Conservation (phyloP, 2,113 vertebrate genomes). For the Cheilinus undulatus region DNA sequence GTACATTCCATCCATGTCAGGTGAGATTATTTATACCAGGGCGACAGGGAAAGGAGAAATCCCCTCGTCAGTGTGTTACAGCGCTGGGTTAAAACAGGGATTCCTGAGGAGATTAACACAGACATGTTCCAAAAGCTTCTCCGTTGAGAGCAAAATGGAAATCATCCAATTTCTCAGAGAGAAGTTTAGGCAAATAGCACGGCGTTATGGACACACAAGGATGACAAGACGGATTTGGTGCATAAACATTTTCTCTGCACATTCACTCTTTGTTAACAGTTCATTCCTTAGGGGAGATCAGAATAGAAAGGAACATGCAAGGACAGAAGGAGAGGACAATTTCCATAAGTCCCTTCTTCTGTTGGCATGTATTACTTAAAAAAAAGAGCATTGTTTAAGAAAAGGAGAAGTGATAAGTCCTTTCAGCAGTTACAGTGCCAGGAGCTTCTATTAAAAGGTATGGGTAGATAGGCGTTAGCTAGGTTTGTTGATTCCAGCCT, state of each 20-base stretch:
- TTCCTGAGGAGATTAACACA: constrained; percentile 65
- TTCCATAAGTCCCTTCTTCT: constrained; percentile 51
- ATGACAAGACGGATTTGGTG: constrained; percentile 56
- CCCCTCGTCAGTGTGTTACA: constrained; percentile 26
- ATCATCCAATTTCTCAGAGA: constrained; percentile 63
- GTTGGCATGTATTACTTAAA: constrained; percentile 19
- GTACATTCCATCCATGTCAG: constrained; percentile 38
- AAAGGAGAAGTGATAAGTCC: constrained; percentile 29
- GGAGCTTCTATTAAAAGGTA: constrained; percentile 11
- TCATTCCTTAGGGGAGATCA: constrained; percentile 46
- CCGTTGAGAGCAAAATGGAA: constrained; percentile 65
- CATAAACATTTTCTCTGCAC: constrained; percentile 58
- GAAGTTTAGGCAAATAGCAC: constrained; percentile 64
- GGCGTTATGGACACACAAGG: constrained; percentile 30
- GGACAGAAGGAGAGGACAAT: constrained; percentile 44
- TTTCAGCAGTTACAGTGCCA: constrained; percentile 18
- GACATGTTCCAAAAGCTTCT: constrained; percentile 52
- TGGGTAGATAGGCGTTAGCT: neutral
- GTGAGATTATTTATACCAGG: constrained; percentile 49
- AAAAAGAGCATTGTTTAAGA: constrained; percentile 30
- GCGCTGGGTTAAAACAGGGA: constrained; percentile 39
- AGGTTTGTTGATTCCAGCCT: constrained; percentile 8
- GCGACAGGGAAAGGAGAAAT: constrained; percentile 34
- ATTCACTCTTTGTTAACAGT: constrained; percentile 50
- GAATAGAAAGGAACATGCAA: constrained; percentile 8